Percentiles rank a stretch among this genome's conserved stretches.
phyloP scores from a whole-genome alignment of 2,797 vertebrate species.

The Cynopterus sphinx region DNA sequence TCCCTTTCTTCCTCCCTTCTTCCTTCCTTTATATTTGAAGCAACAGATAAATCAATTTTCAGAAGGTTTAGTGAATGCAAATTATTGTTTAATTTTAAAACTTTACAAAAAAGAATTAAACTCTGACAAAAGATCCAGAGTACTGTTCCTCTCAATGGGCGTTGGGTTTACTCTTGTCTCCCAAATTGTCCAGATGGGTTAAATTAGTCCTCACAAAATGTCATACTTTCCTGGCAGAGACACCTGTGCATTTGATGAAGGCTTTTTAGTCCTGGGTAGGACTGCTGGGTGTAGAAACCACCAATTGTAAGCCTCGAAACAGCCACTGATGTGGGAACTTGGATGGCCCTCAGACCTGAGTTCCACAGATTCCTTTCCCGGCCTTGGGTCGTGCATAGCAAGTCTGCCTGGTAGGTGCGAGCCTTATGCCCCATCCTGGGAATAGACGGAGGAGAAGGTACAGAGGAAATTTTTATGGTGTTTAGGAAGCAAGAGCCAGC shows the following conservation, averaged over 20 bases:
- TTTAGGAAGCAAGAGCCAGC: not conserved
- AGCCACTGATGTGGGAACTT: not conserved
- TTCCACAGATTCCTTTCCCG: not conserved
- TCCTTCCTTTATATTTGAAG: not conserved
- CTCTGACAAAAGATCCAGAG: not conserved
- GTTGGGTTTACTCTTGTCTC: not conserved
- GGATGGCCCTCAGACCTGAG: not conserved
- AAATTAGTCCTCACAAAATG: not conserved
- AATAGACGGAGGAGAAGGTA: not conserved
- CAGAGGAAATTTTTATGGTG: not conserved
- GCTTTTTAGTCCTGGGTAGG: not conserved
- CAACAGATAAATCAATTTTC: conserved; percentile 17
- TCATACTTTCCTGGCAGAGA: not conserved
- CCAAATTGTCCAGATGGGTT: not conserved
- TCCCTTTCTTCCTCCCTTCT: not conserved
- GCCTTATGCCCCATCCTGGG: not conserved
- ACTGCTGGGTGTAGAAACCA: not conserved
- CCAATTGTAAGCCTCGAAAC: not conserved
- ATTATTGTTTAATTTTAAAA: conserved; percentile 4
- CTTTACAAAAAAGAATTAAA: not conserved
- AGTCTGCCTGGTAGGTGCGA: not conserved
- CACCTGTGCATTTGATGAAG: not conserved
- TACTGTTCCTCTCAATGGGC: not conserved
- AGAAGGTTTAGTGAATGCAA: conserved; percentile 8
- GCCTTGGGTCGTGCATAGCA: too few species aligned